A percentile compares a stretch with the other conserved stretches of the same genome.
Conservation (phyloP, 1,140 invertebrate genomes). For the Orchestia grillus region DNA sequence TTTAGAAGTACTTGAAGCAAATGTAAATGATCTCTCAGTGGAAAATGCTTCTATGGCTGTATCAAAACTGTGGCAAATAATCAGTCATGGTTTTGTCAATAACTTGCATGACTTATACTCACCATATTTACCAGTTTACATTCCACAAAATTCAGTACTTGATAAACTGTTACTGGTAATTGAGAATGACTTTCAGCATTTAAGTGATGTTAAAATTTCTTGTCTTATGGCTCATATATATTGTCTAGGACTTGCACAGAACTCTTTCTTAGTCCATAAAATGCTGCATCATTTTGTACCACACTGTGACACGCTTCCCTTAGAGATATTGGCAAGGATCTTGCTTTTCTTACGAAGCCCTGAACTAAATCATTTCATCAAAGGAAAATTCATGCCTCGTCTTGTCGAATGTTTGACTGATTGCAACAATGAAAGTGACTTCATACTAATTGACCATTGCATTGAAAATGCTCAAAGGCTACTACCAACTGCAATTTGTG, state of each 20-base stretch:
- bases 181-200: neutral
- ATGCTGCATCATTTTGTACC: neutral
- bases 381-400: neutral
- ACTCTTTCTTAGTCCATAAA: neutral
- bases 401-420: neutral
- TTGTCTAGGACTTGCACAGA: neutral
- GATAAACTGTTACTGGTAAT: neutral
- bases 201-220: neutral
- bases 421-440: neutral
- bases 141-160: neutral
- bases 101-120: neutral
- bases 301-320: neutral
- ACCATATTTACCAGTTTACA: neutral
- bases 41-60: neutral
- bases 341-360: neutral
- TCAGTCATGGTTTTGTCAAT: neutral
- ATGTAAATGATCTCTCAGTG: neutral
- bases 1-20: neutral
- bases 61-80: neutral
- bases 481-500: neutral
- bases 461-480: neutral
- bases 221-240: neutral
- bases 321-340: neutral
- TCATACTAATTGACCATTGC: neutral
- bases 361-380: neutral